Base-by-base conservation (phyloP, 2,113 vertebrate genomes). In the Osmerus eperlanus region DNA sequence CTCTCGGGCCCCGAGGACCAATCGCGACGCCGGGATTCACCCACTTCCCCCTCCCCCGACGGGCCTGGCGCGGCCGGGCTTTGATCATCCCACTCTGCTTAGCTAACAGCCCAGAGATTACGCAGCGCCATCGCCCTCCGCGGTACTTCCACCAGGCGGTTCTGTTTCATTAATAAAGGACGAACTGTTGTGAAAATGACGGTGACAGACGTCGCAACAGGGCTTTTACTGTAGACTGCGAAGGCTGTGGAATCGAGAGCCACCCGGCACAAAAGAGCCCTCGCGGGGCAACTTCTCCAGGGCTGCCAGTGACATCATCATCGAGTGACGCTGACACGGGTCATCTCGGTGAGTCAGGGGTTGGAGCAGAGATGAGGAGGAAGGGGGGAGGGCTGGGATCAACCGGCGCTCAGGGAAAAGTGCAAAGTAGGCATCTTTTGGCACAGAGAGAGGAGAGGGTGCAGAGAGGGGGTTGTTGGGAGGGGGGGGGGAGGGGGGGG, bases 241-340 rank as follows among this genome's bases (percentile, higher is more conserved):
- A 36, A 36, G 32, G 32, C 32, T 36, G 32, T 4, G 32, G 32
- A 36, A 36, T 36, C 82, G 73, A 84, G 85, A 80, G 77, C 75
- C 75, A 72, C 79, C 76, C 61, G 75, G 28, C 80, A 87, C 81
- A 88, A 84, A 84, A 84, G 80, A 81, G 73, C 75, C 78, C 80
- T 84, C 78, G 67, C 1, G 70, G 84, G 83, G 84, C 85, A 77
- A 83, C 85, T 77, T 79, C 72, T 81, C 81, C 65, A 87, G 85
- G 81, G 79, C 75, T 81, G 70, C 70, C 72, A 16, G 79, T 90
- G 89, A 90, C 89, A 88, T 89, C 86, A 89, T 90, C 90, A 90
- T 90, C 84, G 81, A 76, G 77, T 87, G 86, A 88, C 75, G 29
- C 74, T 87, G 88, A 88, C 88, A 85, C 68, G 80, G 83, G 88